These are phyloP conservation scores for Anadara kagoshimensis DNA, from an alignment of 1,140 invertebrate genomes.

Conservation along the genomic window DNA sequence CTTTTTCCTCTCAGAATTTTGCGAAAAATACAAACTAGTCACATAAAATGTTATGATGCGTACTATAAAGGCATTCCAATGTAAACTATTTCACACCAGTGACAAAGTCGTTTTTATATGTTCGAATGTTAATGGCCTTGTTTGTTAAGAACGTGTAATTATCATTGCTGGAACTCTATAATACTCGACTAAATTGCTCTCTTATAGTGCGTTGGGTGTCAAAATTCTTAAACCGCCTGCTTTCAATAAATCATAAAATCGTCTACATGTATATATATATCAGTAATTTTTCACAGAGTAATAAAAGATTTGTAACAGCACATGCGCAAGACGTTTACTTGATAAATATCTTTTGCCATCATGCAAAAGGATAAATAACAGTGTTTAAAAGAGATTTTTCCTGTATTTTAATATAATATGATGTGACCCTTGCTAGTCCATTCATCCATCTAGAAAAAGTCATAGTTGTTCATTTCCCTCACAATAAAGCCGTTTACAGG, in stretches of 20 bases:
- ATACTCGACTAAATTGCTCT: constrained; percentile 22
- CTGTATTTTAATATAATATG: too few species aligned
- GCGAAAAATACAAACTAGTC: not conserved
- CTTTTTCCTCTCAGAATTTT: not conserved
- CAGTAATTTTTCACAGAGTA: too few species aligned
- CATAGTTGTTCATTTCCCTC: too few species aligned
- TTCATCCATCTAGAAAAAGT: too few species aligned
- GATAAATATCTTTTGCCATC: too few species aligned
- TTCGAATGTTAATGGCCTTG: not conserved
- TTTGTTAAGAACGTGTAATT: constrained; percentile 9
- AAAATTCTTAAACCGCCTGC: constrained; percentile 3
- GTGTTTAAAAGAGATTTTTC: too few species aligned
- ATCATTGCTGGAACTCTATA: constrained; percentile 6
- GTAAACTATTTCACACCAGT: not conserved
- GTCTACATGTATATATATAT: too few species aligned
- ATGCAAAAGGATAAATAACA: too few species aligned
- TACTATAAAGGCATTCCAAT: not conserved
- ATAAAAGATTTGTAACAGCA: too few species aligned
- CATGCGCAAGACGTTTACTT: too few species aligned
- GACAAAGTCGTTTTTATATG: not conserved
- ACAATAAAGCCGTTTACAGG: too few species aligned
- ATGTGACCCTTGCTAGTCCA: too few species aligned
- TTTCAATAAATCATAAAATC: constrained; percentile 1
- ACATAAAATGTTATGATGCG: not conserved
- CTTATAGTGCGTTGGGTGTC: not conserved